phyloP scores from a whole-genome alignment of 1,140 invertebrate genomes.

The Heterodera schachtii region DNA sequence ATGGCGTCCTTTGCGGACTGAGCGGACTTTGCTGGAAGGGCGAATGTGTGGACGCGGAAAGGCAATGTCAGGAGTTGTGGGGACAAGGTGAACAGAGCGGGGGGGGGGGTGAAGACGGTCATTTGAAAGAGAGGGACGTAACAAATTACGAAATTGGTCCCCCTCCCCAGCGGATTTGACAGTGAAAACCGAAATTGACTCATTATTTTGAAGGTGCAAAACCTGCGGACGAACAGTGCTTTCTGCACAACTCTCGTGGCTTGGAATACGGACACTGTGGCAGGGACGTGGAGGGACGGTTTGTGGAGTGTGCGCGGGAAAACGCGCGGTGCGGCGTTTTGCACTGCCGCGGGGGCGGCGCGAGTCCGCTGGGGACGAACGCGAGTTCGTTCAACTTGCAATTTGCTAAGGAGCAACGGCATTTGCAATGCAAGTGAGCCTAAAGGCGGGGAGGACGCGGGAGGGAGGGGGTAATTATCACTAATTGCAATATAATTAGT shows the following conservation, averaged over 20 bases:
- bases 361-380: conserved; percentile 41
- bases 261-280: conserved; percentile 64
- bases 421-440: conserved; percentile 61
- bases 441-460: neutral
- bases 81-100: conserved; percentile 27
- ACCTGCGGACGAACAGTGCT: conserved; percentile 54
- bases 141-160: neutral
- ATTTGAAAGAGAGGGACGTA: too few relatives aligned
- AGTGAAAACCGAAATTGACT: too few relatives aligned
- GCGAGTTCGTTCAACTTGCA: conserved; percentile 62
- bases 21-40: conserved; percentile 65
- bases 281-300: conserved; percentile 43
- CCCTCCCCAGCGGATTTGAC: neutral
- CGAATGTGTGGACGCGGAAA: conserved; percentile 58
- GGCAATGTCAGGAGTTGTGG: conserved; percentile 60
- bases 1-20: conserved; percentile 60
- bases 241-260: conserved; percentile 59
- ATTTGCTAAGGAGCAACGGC: conserved; percentile 54
- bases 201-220: conserved; percentile 36
- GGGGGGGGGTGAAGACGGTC: neutral
- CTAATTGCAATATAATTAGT: too few relatives aligned
- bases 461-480: neutral
- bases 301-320: conserved; percentile 47
- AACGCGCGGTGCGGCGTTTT: conserved; percentile 57
- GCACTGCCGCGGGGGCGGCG: conserved; percentile 53